Evolutionary conservation across 2,113 vertebrate species (phyloP), one percentile per base, ranked within the genome.

Genomic region (Ploceus nigricollis): DNA sequence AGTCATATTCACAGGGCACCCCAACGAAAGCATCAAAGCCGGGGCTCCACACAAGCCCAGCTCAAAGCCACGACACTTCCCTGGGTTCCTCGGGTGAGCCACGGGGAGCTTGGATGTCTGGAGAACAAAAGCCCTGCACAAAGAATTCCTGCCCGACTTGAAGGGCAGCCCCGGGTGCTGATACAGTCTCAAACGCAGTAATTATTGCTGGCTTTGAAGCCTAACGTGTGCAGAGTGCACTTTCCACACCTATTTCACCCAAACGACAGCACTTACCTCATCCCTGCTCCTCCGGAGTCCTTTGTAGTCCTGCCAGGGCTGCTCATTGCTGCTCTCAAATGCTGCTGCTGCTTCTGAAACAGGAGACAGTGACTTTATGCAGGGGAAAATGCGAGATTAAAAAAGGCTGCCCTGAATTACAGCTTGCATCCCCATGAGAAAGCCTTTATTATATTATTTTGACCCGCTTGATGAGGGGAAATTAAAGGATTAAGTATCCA

Each of bases 401-500:
- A 90, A 96, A 93, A 86, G 51, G 66, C 76, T 78, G 53, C 68
- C 64, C 61, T 47, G 60, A 94, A 93, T 89, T 84, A 91, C 90
- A 91, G 83, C 69, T 93, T 93, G 13, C 90, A 96, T 92, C 73
- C 35, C 81, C 91, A 95, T 96, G 98, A 98, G 90, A 98, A 96
- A 98, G 94, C 83, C 94, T 96, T 50, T 82, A n/a, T 93, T 68
- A 44, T 24, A 35, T 77, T 92, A 94, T 95, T 97, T 96, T 31
- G 53, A 94, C 87, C 63, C 6, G 5, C 88, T 82, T 45, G 94
- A 97, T 90, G 92, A 97, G 90, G 51, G 88, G 75, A 98, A 98
- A 98, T 98, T 97, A 98, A 98, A 97, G 96, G 98, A 97, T 98
- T 98, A 90, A 30, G 79, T 98, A 98, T 97, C 92, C 56, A 60